Evolutionary conservation across 1,140 invertebrate species (phyloP).

Genomic region (Zaprionus taronus): DNA sequence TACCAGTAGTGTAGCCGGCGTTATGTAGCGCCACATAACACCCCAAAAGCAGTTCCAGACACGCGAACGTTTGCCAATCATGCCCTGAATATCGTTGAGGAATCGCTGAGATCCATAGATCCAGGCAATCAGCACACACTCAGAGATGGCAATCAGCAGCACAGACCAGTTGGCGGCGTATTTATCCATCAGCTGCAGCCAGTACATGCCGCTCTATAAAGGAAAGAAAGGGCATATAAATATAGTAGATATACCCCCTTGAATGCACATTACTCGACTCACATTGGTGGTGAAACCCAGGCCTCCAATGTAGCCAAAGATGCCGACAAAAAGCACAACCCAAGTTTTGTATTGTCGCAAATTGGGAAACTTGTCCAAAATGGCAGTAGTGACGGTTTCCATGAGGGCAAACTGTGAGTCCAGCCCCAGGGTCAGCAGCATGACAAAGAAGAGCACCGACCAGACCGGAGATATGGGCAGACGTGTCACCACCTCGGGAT

Average conservation of each 20-base stretch:
- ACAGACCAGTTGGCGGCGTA: conserved; percentile 95
- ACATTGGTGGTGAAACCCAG: conserved; percentile 92
- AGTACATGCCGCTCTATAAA: conserved; percentile 91
- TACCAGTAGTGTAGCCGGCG: conserved; percentile 90
- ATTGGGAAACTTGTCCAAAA: conserved; percentile 90
- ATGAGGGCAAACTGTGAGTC: conserved; percentile 93
- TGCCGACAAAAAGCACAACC: conserved; percentile 88
- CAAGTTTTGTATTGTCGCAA: conserved; percentile 90
- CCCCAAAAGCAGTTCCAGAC: conserved; percentile 92
- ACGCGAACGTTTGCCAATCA: conserved; percentile 90
- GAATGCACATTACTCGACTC: conserved; percentile 70
- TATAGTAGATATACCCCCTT: neutral
- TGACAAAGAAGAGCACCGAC: conserved; percentile 94
- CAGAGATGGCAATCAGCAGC: conserved; percentile 91
- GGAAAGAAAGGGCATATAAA: neutral
- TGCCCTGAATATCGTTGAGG: conserved; percentile 90
- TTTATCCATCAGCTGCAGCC: conserved; percentile 93
- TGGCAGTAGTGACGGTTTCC: conserved; percentile 92
- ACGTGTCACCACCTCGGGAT: conserved; percentile 93
- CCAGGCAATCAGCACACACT: conserved; percentile 92
- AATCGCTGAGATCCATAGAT: conserved; percentile 93
- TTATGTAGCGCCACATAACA: conserved; percentile 91
- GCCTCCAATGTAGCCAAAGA: conserved; percentile 91
- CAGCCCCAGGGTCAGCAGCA: conserved; percentile 91
- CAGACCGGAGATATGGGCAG: conserved; percentile 92